Base-by-base conservation (phyloP, 2,797 vertebrate species). In the Acridotheres tristis region DNA sequence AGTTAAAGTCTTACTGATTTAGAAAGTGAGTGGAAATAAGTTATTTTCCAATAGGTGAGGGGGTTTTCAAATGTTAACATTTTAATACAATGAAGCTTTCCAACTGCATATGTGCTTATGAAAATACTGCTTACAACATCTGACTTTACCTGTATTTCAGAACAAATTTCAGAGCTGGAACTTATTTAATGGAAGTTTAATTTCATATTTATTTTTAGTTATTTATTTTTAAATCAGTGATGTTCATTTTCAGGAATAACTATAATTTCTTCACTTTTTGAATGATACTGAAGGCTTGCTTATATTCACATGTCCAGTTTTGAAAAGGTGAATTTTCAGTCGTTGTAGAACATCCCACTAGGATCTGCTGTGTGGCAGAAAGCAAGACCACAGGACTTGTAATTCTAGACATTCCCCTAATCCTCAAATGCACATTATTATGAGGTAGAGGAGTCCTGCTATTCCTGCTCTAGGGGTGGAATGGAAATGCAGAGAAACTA, bases 61-160 rank as follows among this genome's bases (percentile, higher is more conserved):
- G 0, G 1, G 6, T 30, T 73, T 88, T 42, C 3, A 4, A 1
- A 10, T 68, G 7, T 43, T 26, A 13, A 25, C 18, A 29, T 38
- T 63, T 76, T 61, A 45, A 18, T 76, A 18, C 11, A 68, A 5
- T 48, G 40, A 77, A 85, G 22, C 29, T 66, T 88, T 79, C 29
- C 36, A 71, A 10, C 15, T 48, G 12, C 38, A 10, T 55, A 11
- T 13, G 11, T 62, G 30, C 38, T 38, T 79, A 21, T 38, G 50
- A 47, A 66, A 90, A 34, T 20, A 10, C 19, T 14, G 14, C 27
- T 66, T 61, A 32, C 1, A 55, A 13, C 27, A 53, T 30, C 17
- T 48, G 32, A 29, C 26, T 63, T 85, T 13, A 17, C 5, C 17
- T 85, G 26, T 7, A 4, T 61, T 61, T 79, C 23, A 63, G 62